Evolutionary conservation across 2,888 invertebrate species (phyloP).

Genomic region (Tuta absoluta): DNA sequence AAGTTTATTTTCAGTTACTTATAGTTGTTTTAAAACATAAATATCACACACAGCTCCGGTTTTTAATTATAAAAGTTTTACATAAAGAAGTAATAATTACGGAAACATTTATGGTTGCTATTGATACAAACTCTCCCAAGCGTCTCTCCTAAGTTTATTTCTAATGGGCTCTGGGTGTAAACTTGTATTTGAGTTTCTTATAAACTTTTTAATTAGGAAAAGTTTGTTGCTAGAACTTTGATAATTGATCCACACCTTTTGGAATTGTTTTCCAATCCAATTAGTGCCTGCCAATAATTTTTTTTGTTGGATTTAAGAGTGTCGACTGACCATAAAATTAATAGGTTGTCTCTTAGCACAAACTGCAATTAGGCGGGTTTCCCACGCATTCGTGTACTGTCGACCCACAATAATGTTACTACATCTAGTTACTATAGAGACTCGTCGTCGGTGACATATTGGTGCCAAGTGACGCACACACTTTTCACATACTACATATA

Average conservation of each 20-base stretch:
- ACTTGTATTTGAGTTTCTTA: not conserved
- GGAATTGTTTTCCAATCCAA: no score
- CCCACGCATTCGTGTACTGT: constrained; percentile 54
- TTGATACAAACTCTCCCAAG: not conserved
- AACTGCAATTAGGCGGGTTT: constrained; percentile 63
- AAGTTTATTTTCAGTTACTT: not conserved
- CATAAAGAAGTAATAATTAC: not conserved
- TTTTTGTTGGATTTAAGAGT: not conserved
- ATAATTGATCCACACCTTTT: not conserved
- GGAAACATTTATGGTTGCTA: not conserved
- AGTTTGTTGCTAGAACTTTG: constrained; percentile 2
- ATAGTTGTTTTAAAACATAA: not conserved
- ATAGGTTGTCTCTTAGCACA: constrained; percentile 43
- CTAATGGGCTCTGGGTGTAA: not conserved
- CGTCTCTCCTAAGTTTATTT: not conserved
- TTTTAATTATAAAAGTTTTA: not conserved
- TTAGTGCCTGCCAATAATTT: no score
- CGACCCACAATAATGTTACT: constrained; percentile 56
- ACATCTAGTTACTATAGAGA: constrained; percentile 35
- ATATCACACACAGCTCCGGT: not conserved
- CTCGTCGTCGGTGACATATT: no score
- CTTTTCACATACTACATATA: no score
- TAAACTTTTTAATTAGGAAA: constrained; percentile 9
- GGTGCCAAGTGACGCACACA: constrained; percentile 36
- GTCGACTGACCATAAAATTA: constrained; percentile 24